A percentile compares a stretch with the other conserved stretches of the same genome.
phyloP scores from a whole-genome alignment of 2,797 vertebrate genomes.

The Amphiprion clarkii region DNA sequence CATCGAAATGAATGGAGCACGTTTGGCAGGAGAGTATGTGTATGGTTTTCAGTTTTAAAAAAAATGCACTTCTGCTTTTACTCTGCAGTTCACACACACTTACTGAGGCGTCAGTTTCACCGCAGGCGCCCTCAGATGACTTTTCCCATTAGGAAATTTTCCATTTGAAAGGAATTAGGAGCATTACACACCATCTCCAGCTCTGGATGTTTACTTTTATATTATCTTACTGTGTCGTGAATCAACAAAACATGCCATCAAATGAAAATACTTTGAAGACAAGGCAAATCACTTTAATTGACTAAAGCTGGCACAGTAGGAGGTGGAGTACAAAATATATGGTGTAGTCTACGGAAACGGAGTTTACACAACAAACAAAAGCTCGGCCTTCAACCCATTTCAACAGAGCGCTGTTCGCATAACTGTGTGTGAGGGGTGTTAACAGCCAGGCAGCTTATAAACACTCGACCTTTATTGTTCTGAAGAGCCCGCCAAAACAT shows the following conservation, averaged over 20 bases:
- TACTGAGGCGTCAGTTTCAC: neutral
- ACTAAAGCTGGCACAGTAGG: slow-evolving; percentile 12
- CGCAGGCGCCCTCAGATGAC: slow-evolving; percentile 27
- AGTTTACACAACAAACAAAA: slow-evolving; percentile 41
- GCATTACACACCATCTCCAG: neutral
- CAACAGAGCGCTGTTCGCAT: slow-evolving; percentile 6
- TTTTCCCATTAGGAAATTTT: slow-evolving; percentile 36
- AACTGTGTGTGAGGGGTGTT: slow-evolving; percentile 48
- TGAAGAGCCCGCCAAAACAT: slow-evolving; percentile 35
- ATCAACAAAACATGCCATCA: slow-evolving; percentile 40
- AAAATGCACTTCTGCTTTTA: slow-evolving; percentile 17
- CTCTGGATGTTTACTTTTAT: slow-evolving; percentile 10
- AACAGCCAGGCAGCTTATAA: slow-evolving; percentile 65
- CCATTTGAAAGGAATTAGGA: slow-evolving; percentile 20
- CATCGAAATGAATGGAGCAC: slow-evolving; percentile 28
- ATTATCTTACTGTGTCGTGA: slow-evolving; percentile 8
- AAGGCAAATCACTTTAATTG: slow-evolving; percentile 28
- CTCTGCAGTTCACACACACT: slow-evolving; percentile 36
- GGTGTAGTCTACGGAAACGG: neutral
- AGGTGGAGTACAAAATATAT: neutral
- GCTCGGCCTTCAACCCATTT: slow-evolving; percentile 16
- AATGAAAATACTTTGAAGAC: slow-evolving; percentile 39
- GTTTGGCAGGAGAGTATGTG: slow-evolving; percentile 32
- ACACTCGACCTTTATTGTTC: slow-evolving; percentile 62
- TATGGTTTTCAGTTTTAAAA: neutral